Percentiles rank a stretch among this genome's conserved stretches.
Conservation (phyloP, 1,140 invertebrate species). For the Venturia canescens region DNA sequence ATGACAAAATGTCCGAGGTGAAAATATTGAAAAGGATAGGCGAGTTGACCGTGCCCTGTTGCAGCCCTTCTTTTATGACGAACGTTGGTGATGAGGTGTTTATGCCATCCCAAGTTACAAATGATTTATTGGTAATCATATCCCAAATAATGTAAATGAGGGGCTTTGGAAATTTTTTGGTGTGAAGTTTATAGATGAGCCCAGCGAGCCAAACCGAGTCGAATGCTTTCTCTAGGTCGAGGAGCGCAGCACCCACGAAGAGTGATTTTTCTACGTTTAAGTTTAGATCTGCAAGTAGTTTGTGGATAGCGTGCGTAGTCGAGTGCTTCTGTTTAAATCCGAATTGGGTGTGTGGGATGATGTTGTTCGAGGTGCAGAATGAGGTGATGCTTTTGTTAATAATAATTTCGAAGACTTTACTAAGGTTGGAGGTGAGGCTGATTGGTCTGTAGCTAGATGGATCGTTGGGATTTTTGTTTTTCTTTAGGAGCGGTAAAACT, state of each 20-base stretch:
- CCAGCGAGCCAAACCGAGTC: conserved; percentile 50
- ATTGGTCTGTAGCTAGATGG: conserved; percentile 56
- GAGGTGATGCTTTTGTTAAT: conserved; percentile 30
- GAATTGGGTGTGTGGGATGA: conserved; percentile 13
- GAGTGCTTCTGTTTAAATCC: conserved; percentile 20
- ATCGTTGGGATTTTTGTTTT: conserved; percentile 48
- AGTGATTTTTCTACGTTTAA: neutral
- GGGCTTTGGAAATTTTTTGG: conserved; percentile 29
- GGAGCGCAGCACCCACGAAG: neutral
- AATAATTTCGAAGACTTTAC: conserved; percentile 58
- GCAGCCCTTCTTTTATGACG: conserved; percentile 44
- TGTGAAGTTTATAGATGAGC: conserved; percentile 51
- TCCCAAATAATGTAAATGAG: conserved; percentile 24
- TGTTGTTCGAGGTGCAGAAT: neutral
- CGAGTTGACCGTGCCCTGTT: conserved; percentile 31
- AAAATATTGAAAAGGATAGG: conserved; percentile 47
- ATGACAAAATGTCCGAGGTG: conserved; percentile 20
- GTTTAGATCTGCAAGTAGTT: neutral
- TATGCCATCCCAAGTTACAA: neutral
- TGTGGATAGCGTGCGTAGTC: conserved; percentile 10
- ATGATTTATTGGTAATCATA: conserved; percentile 31
- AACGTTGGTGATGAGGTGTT: neutral
- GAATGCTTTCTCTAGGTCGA: conserved; percentile 8
- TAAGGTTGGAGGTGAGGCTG: conserved; percentile 50
- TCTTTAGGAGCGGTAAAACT: conserved; percentile 55